A percentile compares a stretch with the other conserved stretches of the same genome.
These are phyloP conservation scores for Oryzias dopingdopingensis DNA, from an alignment of 2,797 vertebrate genomes.

Conservation along the genomic window DNA sequence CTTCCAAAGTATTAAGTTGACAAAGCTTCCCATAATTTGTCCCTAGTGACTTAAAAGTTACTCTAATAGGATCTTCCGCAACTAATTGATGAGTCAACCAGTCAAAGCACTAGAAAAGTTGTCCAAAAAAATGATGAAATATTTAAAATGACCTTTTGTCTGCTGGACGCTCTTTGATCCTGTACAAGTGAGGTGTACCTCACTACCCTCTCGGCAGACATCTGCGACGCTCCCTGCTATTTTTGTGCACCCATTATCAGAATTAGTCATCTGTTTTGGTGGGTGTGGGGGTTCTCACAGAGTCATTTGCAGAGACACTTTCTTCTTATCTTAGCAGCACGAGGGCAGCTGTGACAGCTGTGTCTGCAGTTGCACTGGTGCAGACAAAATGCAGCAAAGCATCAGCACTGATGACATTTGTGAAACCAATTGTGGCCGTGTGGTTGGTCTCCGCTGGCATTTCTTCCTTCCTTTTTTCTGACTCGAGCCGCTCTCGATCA, in stretches of 20 bases:
- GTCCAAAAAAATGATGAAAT: neutral
- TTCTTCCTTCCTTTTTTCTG: slow-evolving; percentile 68
- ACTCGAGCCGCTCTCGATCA: slow-evolving; percentile 20
- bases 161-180: neutral
- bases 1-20: no score
- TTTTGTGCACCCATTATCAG: slow-evolving; percentile 57
- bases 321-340: slow-evolving; percentile 52
- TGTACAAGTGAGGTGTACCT: slow-evolving; percentile 17
- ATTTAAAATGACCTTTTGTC: no score
- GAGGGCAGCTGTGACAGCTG: slow-evolving; percentile 30
- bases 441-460: slow-evolving; percentile 41
- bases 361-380: slow-evolving; percentile 2
- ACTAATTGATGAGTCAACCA: neutral
- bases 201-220: slow-evolving; percentile 19
- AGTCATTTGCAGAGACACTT: slow-evolving; percentile 39
- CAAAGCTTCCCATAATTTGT: neutral
- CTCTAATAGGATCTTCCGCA: neutral
- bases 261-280: slow-evolving; percentile 45
- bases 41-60: neutral
- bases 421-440: slow-evolving; percentile 40
- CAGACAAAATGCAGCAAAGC: slow-evolving; percentile 21
- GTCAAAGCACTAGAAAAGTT: neutral
- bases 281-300: slow-evolving; percentile 35
- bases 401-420: slow-evolving; percentile 17
- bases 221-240: slow-evolving; percentile 31